Conservation (phyloP, 1,140 invertebrate genomes). For the Drosophila sechellia region DNA sequence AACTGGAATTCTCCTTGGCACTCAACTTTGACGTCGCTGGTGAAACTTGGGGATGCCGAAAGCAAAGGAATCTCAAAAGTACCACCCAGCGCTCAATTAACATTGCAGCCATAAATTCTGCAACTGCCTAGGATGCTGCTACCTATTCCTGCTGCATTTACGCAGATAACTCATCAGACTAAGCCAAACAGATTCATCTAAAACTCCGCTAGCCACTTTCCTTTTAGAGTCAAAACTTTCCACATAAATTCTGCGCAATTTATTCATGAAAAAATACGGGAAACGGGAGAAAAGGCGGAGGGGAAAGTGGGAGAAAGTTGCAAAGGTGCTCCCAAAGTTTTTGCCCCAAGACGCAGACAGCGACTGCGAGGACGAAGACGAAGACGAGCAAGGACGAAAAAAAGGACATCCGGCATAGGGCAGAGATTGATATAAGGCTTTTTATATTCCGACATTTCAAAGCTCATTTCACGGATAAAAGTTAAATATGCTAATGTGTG, state of each 20-base stretch:
- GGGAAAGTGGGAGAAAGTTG: slow-evolving; percentile 35
- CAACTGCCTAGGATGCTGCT: slow-evolving; percentile 42
- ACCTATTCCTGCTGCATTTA: slow-evolving; percentile 59
- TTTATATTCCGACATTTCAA: slow-evolving; percentile 78
- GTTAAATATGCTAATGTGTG: slow-evolving; percentile 79
- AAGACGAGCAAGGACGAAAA: slow-evolving; percentile 28
- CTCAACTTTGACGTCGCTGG: slow-evolving; percentile 41
- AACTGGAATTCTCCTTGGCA: slow-evolving; percentile 22
- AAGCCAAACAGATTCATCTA: slow-evolving; percentile 82
- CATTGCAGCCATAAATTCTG: slow-evolving; percentile 75
- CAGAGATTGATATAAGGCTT: slow-evolving; percentile 80
- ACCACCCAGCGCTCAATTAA: slow-evolving; percentile 72
- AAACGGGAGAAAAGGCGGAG: slow-evolving; percentile 41
- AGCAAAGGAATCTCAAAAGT: slow-evolving; percentile 35
- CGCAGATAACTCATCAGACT: slow-evolving; percentile 81
- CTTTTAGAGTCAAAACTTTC: slow-evolving; percentile 68
- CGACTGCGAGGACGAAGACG: not conserved
- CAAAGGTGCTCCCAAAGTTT: slow-evolving; percentile 67
- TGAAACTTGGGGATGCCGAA: slow-evolving; percentile 30
- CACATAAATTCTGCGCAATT: slow-evolving; percentile 82
- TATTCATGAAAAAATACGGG: slow-evolving; percentile 72
- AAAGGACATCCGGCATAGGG: slow-evolving; percentile 63
- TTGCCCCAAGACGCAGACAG: slow-evolving; percentile 10
- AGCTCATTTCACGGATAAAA: slow-evolving; percentile 73
- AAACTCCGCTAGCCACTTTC: slow-evolving; percentile 80